Evolutionary conservation across 1,140 invertebrate species (phyloP).

Genomic region (Heliconius himera): DNA sequence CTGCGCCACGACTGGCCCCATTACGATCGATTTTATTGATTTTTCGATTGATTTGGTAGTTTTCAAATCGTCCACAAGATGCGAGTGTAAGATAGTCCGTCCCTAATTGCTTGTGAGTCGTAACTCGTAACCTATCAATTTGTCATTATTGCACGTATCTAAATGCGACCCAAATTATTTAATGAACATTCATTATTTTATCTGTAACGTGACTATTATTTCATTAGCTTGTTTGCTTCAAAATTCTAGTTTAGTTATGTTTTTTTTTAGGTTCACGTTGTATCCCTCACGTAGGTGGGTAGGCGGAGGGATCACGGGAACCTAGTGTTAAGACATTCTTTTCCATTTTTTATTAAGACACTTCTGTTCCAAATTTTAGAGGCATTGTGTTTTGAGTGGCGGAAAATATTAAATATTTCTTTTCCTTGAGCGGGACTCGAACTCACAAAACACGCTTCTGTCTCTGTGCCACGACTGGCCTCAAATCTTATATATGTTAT

Average conservation of each 20-base stretch:
- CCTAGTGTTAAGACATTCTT: too few species aligned
- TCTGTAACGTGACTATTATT: conserved; percentile 19
- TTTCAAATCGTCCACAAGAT: conserved; percentile 9
- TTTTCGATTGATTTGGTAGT: not conserved
- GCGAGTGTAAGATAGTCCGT: not conserved
- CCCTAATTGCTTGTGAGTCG: conserved; percentile 26
- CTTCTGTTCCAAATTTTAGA: too few species aligned
- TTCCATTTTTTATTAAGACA: too few species aligned
- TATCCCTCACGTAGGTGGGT: too few species aligned
- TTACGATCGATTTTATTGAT: not conserved
- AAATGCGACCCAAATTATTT: conserved; percentile 34
- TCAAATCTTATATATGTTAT: too few species aligned
- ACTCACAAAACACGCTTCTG: too few species aligned
- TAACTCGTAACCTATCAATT: conserved; percentile 37
- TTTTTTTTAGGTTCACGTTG: not conserved
- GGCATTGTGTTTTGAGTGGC: too few species aligned
- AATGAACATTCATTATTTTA: conserved; percentile 31
- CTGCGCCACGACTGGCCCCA: not conserved
- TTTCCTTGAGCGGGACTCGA: too few species aligned
- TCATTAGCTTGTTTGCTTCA: not conserved
- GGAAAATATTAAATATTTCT: too few species aligned
- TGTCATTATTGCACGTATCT: conserved; percentile 41
- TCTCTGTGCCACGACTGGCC: too few species aligned
- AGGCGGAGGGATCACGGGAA: too few species aligned
- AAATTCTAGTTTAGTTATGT: not conserved